Evolutionary conservation across 2,888 invertebrate genomes (phyloP).

Genomic region (Liposcelis brunnea): DNA sequence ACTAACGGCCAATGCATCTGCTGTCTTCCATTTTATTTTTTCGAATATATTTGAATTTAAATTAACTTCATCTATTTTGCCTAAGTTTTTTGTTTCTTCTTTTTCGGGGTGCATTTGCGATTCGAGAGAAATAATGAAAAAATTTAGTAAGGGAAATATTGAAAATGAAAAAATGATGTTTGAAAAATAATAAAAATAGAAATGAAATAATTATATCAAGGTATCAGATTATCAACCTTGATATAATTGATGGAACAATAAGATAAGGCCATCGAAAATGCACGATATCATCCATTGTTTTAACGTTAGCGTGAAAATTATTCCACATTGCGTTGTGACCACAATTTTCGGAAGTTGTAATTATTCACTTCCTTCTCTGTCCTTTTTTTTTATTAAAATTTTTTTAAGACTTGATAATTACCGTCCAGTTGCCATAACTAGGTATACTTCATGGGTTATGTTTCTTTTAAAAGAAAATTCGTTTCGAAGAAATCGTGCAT

Average conservation of each 20-base stretch:
- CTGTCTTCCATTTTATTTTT: neutral
- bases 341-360: slow-evolving; percentile 9
- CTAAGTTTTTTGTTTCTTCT: no score
- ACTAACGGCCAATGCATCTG: slow-evolving; percentile 8
- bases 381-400: slow-evolving; percentile 6
- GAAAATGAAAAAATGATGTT: neutral
- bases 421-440: no score
- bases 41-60: slow-evolving; percentile 7
- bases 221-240: neutral
- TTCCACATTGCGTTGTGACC: neutral
- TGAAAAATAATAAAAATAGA: neutral
- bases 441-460: no score
- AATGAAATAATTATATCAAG: neutral
- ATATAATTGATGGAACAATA: slow-evolving; percentile 2
- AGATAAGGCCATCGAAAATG: slow-evolving; percentile 7
- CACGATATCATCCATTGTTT: slow-evolving; percentile 5
- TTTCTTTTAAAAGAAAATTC: no score
- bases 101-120: neutral
- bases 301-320: neutral
- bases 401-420: no score
- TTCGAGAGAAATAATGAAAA: neutral
- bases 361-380: slow-evolving; percentile 4
- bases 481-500: neutral
- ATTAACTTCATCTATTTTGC: neutral
- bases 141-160: neutral